phyloP scores from a whole-genome alignment of 2,888 invertebrate species.

The Melieria crassipennis region DNA sequence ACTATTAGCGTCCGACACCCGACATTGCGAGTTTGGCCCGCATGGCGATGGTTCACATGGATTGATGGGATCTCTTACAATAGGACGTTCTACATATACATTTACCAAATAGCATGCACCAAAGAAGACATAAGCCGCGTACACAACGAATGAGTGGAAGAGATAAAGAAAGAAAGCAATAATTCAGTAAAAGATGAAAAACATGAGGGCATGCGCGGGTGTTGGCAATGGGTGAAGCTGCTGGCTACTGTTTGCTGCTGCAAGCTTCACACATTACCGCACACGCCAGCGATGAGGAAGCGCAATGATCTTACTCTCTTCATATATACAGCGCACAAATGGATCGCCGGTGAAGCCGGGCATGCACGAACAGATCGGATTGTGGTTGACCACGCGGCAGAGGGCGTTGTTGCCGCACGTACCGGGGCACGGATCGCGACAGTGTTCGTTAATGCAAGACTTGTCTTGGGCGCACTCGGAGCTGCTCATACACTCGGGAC shows the following conservation, averaged over 20 bases:
- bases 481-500: constrained; percentile 85
- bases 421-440: constrained; percentile 83
- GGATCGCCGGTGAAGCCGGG: constrained; percentile 83
- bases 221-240: constrained; percentile 21
- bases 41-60: constrained; percentile 87
- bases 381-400: constrained; percentile 86
- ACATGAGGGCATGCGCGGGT: constrained; percentile 16
- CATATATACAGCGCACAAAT: constrained; percentile 76
- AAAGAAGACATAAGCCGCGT: constrained; percentile 41
- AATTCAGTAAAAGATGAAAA: constrained; percentile 36
- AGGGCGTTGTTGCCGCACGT: constrained; percentile 85
- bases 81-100: constrained; percentile 52
- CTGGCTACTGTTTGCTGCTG: neutral
- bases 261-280: constrained; percentile 1
- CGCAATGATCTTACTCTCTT: constrained; percentile 72
- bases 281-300: constrained; percentile 4
- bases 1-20: constrained; percentile 72
- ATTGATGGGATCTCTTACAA: constrained; percentile 67
- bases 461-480: constrained; percentile 83
- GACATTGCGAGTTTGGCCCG: constrained; percentile 85
- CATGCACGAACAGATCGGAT: constrained; percentile 85
- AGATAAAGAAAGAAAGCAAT: constrained; percentile 45
- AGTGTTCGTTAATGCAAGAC: constrained; percentile 83
- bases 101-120: constrained; percentile 18
- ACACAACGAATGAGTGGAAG: constrained; percentile 43